Evolutionary conservation across 1,140 invertebrate genomes (phyloP).

Genomic region (Melipona quadrifasciata): DNA sequence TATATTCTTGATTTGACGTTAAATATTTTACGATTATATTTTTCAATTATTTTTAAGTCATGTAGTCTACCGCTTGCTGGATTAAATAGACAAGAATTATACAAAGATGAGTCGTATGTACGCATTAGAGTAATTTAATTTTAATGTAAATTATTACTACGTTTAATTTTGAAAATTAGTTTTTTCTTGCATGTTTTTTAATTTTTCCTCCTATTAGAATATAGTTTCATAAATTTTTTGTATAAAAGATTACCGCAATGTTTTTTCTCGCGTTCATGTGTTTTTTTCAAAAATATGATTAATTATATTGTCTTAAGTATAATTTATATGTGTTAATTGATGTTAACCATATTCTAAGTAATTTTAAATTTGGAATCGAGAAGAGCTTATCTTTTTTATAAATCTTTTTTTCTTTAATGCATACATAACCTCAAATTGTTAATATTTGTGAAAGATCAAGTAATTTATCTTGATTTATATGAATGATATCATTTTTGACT

Average conservation of each 20-base stretch:
- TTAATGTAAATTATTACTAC: not conserved
- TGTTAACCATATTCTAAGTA: not conserved
- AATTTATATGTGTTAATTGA: not conserved
- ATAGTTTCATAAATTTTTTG: not conserved
- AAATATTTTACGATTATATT: not conserved
- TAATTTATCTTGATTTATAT: too few species aligned
- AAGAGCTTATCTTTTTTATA: not conserved
- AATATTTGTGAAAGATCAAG: not conserved
- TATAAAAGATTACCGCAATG: not conserved
- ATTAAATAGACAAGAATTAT: too few species aligned
- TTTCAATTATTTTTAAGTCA: not conserved
- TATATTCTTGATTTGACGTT: too few species aligned
- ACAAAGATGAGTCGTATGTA: too few species aligned
- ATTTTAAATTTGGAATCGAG: not conserved
- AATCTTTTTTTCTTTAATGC: not conserved
- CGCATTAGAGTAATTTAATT: not conserved
- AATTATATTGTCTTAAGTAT: not conserved
- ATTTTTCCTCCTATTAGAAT: not conserved
- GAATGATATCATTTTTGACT: not conserved
- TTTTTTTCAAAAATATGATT: not conserved
- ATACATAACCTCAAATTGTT: constrained; percentile 26
- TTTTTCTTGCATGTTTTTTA: not conserved
- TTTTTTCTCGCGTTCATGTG: constrained; percentile 45
- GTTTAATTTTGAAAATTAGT: not conserved
- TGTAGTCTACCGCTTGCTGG: too few species aligned